Base-by-base conservation (phyloP, 2,888 invertebrate species). In the Drosophila tripunctata region DNA sequence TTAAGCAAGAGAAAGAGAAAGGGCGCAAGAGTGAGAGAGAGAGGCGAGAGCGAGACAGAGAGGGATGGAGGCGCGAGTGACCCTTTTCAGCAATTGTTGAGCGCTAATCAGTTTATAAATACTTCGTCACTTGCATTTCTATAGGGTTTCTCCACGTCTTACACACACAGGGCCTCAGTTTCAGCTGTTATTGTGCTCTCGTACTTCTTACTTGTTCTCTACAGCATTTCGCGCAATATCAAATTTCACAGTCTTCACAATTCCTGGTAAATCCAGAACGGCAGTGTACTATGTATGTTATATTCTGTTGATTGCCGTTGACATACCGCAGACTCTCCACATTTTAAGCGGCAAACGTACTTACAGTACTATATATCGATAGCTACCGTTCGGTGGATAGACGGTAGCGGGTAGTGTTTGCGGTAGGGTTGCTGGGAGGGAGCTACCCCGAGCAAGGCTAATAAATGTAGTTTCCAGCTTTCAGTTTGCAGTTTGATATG, bases 31-130 rank as follows among this genome's bases (percentile, higher is more conserved):
- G 33, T 2, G 38, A 33, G 33, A 7, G 24, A 21, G 47, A 38
- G 50, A n/a, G n/a, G 4, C 7, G 2, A 5, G 27, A 4, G 12
- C 7, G 36, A 27, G 17, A 12, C 17, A 7, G 22, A 15, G 43
- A 33, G n/a, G 2, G 17, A 24, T 3, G 6, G 40, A 35, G 33
- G n/a, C n/a, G n/a, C 27, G 14, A 61, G 66, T 22, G 68, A 88
- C 83, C 88, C 77, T 80, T 73, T 86, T 84, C 83, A 84, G 72
- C 84, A 65, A 75, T 84, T 84, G 87, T 84, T 83, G 64, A 52
- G 56, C 67, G 48, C 66, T 84, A 84, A 84, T 84, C 83, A 84
- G 88, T 84, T 84, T 84, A 71, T 84, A 84, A 88, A 67, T 84
- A 84, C 68, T 68, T 88, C 87, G 78, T 84, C 83, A 84, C 83